These are phyloP conservation scores for Gymnoscelis rufifasciata DNA, from an alignment of 2,888 invertebrate species.

Conservation along the genomic window DNA sequence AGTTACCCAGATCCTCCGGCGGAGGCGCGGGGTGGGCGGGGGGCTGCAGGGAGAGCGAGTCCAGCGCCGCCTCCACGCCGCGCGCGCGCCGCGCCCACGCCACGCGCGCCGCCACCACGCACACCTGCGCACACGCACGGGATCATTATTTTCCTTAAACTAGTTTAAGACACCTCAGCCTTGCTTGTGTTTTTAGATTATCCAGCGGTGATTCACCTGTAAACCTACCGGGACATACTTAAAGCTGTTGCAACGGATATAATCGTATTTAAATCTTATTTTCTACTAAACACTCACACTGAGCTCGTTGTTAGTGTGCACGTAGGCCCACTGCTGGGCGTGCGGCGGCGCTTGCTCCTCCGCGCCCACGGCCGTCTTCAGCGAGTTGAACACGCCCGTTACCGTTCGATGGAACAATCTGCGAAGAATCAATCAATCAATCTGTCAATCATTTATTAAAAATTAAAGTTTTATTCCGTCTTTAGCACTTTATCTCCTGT, in stretches of 20 bases:
- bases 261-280: too few species aligned
- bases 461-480: too few species aligned
- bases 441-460: too few species aligned
- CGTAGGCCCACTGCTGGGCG: slow-evolving; percentile 59
- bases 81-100: slow-evolving; percentile 77
- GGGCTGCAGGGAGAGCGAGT: slow-evolving; percentile 62
- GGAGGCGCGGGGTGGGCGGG: slow-evolving; percentile 27
- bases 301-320: slow-evolving; percentile 49
- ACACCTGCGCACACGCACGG: slow-evolving; percentile 6
- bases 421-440: slow-evolving; percentile 4
- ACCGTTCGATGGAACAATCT: slow-evolving; percentile 87
- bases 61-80: slow-evolving; percentile 82
- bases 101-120: slow-evolving; percentile 65
- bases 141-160: too few species aligned
- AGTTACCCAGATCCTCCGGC: slow-evolving; percentile 54
- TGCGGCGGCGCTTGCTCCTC: slow-evolving; percentile 49
- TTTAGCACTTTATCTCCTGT: too few species aligned
- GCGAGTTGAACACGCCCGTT: slow-evolving; percentile 87
- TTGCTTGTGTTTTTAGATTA: too few species aligned
- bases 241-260: too few species aligned
- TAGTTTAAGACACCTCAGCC: too few species aligned
- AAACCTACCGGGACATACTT: too few species aligned
- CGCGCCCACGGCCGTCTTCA: slow-evolving; percentile 82
- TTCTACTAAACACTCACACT: slow-evolving; percentile 51
- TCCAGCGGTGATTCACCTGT: too few species aligned